Base-by-base conservation (phyloP, 2,888 invertebrate species). In the Hyalella azteca region DNA sequence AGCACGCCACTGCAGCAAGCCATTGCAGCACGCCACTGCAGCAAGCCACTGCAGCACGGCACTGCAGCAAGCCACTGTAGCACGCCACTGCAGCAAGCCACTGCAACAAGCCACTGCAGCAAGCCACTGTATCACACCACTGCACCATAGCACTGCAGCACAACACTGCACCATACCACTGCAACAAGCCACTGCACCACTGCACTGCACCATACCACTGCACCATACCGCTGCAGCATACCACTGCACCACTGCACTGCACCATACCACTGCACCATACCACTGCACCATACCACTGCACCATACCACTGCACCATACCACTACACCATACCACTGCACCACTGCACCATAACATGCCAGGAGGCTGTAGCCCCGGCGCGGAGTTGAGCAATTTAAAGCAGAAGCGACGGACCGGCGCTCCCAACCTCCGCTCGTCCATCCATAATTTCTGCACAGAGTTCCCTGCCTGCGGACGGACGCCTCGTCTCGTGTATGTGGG, bases 301-400 rank as follows among this genome's bases (percentile, higher is more conserved):
- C n/a, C 49, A 49, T 11, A 19, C 45, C 11, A 19, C 45, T 2
- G 45, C 45, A 45, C 13, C 45, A 45, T n/a, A n/a, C n/a, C n/a
- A n/a, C n/a, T n/a, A n/a, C n/a, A n/a, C n/a, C n/a, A n/a, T n/a
- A n/a, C n/a, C n/a, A n/a, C n/a, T n/a, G n/a, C n/a, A n/a, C n/a
- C n/a, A 45, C n/a, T 45, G 45, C 9, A 15, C n/a, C 9, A n/a
- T n/a, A n/a, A n/a, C n/a, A n/a, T n/a, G n/a, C n/a, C n/a, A n/a
- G 45, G 45, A 9, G 59, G 59, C 29, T 15, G 7, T 3, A 7
- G 11, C 11, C 7, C 11, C 59, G 13, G 26, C 29, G 29, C 26
- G 29, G 59, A 59, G 29, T 59, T 26, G 13, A 59, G 59, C 32
- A 32, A 59, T 29, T 59, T 59, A 59, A 59, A 59, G 59, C 59